A percentile compares a stretch with the other conserved stretches of the same genome.
These are phyloP conservation scores for Mycteria americana DNA, from an alignment of 2,797 vertebrate species.

Conservation along the genomic window DNA sequence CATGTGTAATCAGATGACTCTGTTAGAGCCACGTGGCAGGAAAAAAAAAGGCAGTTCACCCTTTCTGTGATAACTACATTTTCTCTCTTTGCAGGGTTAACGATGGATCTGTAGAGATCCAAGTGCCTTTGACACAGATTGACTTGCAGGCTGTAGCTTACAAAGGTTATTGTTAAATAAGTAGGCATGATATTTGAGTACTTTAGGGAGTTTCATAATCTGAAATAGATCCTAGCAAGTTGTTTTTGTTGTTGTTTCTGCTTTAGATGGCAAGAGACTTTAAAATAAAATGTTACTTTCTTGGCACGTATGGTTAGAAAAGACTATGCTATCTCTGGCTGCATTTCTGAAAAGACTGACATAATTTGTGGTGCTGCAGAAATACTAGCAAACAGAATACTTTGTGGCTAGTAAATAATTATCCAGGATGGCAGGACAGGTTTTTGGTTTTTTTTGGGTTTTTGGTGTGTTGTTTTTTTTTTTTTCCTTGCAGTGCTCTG, in stretches of 20 bases:
- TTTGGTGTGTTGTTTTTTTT: background rate
- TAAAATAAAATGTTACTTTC: background rate
- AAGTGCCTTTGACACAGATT: background rate
- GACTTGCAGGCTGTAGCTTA: background rate
- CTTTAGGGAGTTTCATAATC: constrained; percentile 5
- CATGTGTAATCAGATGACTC: background rate
- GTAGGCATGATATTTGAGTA: background rate
- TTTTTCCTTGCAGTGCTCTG: background rate
- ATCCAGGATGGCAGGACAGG: background rate
- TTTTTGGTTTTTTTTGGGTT: background rate
- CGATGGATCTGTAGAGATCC: background rate
- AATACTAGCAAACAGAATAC: background rate
- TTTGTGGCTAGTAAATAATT: constrained; percentile 39
- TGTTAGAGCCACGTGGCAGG: background rate
- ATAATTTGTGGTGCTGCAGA: background rate
- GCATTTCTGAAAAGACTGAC: background rate
- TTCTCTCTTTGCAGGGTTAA: background rate
- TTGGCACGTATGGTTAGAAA: background rate
- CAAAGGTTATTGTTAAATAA: constrained; percentile 4
- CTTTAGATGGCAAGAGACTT: background rate
- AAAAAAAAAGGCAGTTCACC: background rate
- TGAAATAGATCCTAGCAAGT: constrained; percentile 10
- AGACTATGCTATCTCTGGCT: background rate
- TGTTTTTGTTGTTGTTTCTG: background rate
- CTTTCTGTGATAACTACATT: background rate